Conservation (phyloP, 2,797 vertebrate species). For the Falco concolor region DNA sequence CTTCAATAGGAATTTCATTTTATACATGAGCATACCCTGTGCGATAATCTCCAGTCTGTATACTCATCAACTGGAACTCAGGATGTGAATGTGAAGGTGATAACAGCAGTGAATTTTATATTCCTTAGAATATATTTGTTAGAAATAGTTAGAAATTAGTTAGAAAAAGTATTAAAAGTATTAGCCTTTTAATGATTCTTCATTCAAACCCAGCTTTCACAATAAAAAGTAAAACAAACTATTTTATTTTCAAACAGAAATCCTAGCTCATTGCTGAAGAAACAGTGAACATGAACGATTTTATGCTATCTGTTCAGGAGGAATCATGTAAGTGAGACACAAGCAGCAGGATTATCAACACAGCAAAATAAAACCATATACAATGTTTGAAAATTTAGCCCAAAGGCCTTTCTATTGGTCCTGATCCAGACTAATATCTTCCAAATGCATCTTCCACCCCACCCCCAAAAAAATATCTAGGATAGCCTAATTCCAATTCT, state of each 20-base stretch:
- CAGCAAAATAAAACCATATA: not conserved
- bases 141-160: too few species aligned
- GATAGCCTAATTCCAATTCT: not conserved
- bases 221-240: not conserved
- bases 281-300: not conserved
- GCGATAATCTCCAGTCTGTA: slow-evolving; percentile 65
- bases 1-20: slow-evolving; percentile 65
- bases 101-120: slow-evolving; percentile 3
- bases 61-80: slow-evolving; percentile 60
- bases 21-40: slow-evolving; percentile 41
- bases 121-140: not conserved
- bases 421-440: not conserved
- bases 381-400: not conserved
- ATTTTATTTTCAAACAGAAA: slow-evolving; percentile 12
- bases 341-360: not conserved
- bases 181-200: slow-evolving; percentile 40
- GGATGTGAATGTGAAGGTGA: slow-evolving; percentile 47
- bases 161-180: not conserved
- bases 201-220: slow-evolving; percentile 14
- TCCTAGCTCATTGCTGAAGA: not conserved
- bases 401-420: not conserved
- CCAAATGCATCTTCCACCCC: not conserved
- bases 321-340: not conserved
- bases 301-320: not conserved
- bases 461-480: not conserved